phyloP scores from a whole-genome alignment of 2,797 vertebrate genomes.

The Coracias cyanogaster region DNA sequence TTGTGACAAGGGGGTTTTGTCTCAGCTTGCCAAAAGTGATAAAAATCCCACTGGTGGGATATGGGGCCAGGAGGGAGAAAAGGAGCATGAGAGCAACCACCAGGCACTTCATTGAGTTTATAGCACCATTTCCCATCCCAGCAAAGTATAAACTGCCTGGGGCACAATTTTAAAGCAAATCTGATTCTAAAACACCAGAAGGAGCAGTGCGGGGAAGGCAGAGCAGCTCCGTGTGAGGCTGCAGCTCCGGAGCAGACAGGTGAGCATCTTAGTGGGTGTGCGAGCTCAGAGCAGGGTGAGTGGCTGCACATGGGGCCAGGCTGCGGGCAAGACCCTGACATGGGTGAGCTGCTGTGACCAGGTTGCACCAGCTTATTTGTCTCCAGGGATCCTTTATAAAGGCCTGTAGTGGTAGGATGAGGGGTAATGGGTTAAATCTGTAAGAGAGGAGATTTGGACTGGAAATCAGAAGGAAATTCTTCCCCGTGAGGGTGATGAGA shows the following conservation, averaged over 20 bases:
- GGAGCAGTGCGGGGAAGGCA: background rate
- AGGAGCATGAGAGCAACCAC: background rate
- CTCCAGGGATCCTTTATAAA: background rate
- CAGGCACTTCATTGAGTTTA: background rate
- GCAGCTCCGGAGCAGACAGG: rapidly evolving
- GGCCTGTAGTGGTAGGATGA: too few species aligned
- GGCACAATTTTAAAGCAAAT: background rate
- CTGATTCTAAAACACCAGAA: background rate
- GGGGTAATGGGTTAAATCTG: background rate
- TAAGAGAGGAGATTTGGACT: too few species aligned
- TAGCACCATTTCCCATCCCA: background rate
- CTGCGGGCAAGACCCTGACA: background rate
- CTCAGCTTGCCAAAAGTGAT: background rate
- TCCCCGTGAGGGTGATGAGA: too few species aligned
- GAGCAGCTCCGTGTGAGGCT: background rate
- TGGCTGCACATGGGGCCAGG: background rate
- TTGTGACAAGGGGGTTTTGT: background rate
- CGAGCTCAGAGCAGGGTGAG: background rate
- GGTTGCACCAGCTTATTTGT: background rate
- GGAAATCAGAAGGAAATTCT: too few species aligned
- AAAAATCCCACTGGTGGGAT: background rate
- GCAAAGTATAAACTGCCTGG: background rate
- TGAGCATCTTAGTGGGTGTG: rapidly evolving
- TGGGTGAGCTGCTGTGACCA: background rate
- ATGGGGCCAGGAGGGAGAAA: background rate